Percentiles rank a stretch among this genome's conserved stretches.
Conservation (phyloP, 2,797 vertebrate genomes). For the Sebastes dallii region DNA sequence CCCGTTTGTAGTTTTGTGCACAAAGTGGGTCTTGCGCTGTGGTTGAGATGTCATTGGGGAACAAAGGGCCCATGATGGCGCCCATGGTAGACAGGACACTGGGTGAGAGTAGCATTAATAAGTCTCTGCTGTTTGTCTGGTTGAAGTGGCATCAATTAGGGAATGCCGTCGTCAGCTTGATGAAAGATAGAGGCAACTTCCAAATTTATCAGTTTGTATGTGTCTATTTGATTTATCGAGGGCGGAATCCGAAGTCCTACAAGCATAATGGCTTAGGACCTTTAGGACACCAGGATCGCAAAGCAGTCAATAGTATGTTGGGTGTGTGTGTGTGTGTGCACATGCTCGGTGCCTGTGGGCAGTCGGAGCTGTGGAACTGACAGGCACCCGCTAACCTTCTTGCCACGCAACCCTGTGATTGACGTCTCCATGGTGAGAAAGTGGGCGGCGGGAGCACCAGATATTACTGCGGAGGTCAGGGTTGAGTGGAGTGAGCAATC, state of each 20-base stretch:
- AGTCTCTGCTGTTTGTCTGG: neutral
- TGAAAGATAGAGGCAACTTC: neutral
- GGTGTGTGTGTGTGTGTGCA: neutral
- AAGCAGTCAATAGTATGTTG: neutral
- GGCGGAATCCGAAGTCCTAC: neutral
- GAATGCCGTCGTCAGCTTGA: neutral
- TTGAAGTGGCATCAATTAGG: neutral
- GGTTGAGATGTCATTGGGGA: neutral
- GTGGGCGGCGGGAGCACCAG: slow-evolving; percentile 63
- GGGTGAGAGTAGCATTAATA: neutral
- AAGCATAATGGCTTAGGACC: slow-evolving; percentile 14
- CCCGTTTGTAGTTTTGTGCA: neutral
- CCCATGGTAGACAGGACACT: neutral
- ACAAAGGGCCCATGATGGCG: neutral
- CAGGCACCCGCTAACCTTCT: slow-evolving; percentile 69
- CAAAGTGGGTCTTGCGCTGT: neutral
- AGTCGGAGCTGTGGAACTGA: slow-evolving; percentile 60
- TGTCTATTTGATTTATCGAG: neutral
- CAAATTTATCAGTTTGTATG: neutral
- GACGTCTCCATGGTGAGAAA: slow-evolving; percentile 71
- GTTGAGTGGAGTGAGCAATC: slow-evolving; percentile 73
- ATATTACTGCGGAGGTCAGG: slow-evolving; percentile 77
- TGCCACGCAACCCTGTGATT: slow-evolving; percentile 65
- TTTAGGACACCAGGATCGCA: slow-evolving; percentile 11
- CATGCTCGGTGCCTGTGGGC: slow-evolving; percentile 3